Evolutionary conservation across 2,888 invertebrate species (phyloP), one percentile per base, ranked within the genome.

Genomic region (Phyto melanocephala): DNA sequence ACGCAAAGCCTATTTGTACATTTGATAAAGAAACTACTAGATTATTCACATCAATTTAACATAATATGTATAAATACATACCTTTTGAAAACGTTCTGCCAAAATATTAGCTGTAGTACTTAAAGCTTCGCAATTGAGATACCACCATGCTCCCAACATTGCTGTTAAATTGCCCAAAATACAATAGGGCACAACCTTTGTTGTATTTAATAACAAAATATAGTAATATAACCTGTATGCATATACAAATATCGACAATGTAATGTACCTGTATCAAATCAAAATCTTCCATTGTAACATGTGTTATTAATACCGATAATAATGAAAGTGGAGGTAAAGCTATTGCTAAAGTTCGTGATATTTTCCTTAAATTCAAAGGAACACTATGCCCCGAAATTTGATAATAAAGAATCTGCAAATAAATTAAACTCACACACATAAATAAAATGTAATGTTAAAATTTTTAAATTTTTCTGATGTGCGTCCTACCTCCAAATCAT

Each of bases 71-170:
- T 1, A 58, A 7, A 45, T n/a, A 47, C 15, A 56, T 85, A 93
- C 93, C 90, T 91, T 92, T 90, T 95, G 94, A 87, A 95, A 95
- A 86, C 95, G 94, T 78, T 94, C 94, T 2, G 95, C 94, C 47
- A 95, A 89, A 24, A 94, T 92, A 83, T 93, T 93, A 0, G 95
- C 95, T 4, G 94, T 93, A 15, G 92, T 91, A 81, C 94, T 95
- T 17, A 95, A 91, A 0, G 93, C 92, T 86, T 94, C 93, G 84
- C 95, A 95, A 13, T 94, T 92, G 0, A 95, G 91, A 86, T 93
- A 95, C 95, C 95, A 95, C 89, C 94, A 94, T 0, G 94, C 95
- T 0, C 95, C 95, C 52, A 95, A 89, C 88, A 95, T 92, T 84
- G 94, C 95, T 0, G 94, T 95, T 54, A 95, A 88, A 54, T 94